Evolutionary conservation across 2,797 vertebrate genomes (phyloP), one percentile per base, ranked within the genome.

Genomic region (Spheniscus humboldti): DNA sequence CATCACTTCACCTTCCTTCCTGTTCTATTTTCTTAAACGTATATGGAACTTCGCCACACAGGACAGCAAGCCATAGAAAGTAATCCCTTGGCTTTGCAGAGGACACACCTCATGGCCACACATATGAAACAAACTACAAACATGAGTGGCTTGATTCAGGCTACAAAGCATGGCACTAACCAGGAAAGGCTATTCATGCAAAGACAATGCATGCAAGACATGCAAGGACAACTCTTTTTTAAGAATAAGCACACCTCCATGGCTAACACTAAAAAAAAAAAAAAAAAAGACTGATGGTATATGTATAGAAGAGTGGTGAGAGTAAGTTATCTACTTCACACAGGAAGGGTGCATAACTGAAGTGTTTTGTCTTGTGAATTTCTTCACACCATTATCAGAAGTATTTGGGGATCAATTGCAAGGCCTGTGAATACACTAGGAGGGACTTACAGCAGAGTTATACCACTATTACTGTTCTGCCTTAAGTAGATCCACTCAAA

Each of bases 281-380:
- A 53, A 53, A 25, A 62, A 13, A 1, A 48, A 52, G 6, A 10
- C 60, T 31, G 13, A 53, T 2, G 6, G 10, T 3, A 0, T 16
- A 25, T 19, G 62, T 59, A 3, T 2, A 48, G 20, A 57, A 56
- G 2, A 79, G 24, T 12, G 59, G 6, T 6, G 4, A 56, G 10
- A 59, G 2, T 27, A 72, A 82, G 3, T 41, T 43, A 59, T 24
- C 22, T 50, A 31, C 27, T 48, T 59, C 52, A 60, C 52, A 64
- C 16, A 86, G 33, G 31, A 67, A 63, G 25, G 5, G 5, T 16
- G 19, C 14, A 6, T 18, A 18, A 66, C 5, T 14, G 19, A 67
- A 68, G 37, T 1, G 5, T 56, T 91, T 35, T 78, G 43, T 25
- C 33, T 55, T 22, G 10, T 22, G 25, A 91, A 74, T 10, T 15